Base-by-base conservation (phyloP, 1,140 invertebrate genomes). In the Lerema accius region DNA sequence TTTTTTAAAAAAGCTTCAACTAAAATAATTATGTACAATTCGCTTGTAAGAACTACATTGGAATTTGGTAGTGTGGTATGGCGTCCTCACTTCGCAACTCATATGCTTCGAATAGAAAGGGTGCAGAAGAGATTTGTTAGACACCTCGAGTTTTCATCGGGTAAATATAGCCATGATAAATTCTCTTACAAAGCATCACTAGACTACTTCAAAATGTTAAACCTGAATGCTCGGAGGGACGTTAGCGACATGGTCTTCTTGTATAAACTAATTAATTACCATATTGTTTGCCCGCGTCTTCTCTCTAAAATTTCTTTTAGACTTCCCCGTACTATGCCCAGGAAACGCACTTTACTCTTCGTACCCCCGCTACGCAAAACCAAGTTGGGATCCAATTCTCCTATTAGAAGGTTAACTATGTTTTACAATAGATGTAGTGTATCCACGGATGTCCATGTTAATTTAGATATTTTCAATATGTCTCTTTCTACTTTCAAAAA, bases 31-130 rank as follows among this genome's bases (percentile, higher is more conserved):
- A 4, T 55, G 13, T 55, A 26, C 9, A 55, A 42, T 9, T 42
- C 17, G 10, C 13, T 55, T 7, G 37, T 55, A 0, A 19, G 51
- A 14, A 15, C 51, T 11, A 42, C 42, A 4, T 17, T 55, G 6
- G 51, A 55, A 19, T 55, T 28, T 15, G 51, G 51, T 0, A 55
- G 51, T 42, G 37, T 55, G 19, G 49, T 39, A 10, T 51, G 49
- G 32, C 49, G 49, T 6, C 49, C 49, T 0, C 49, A 39, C n/a
- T 51, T 5, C n/a, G 49, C 49, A 0, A n/a, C 28, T 11, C 49
- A 51, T 39, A 37, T 11, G 10, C n/a, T 51, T 9, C 14, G 32
- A 3, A 51, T 51, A 14, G 49, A 51, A 11, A 1, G 49, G 0
- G 14, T 59, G 13, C 35, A 16, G 23, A 28, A 37, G 48, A 6